Conservation (phyloP, 2,888 invertebrate species). For the Ophraella communa region DNA sequence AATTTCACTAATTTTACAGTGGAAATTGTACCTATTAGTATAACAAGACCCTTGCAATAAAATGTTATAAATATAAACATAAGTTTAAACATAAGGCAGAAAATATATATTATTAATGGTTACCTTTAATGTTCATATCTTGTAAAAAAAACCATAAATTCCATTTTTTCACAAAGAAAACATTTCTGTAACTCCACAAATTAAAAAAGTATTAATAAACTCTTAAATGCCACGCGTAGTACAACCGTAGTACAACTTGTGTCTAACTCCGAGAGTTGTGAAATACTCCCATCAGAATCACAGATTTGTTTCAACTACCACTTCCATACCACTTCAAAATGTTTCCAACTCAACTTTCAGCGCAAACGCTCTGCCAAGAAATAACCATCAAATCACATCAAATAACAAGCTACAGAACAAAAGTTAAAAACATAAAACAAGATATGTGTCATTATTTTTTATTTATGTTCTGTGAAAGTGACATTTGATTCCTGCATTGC, state of each 20-base stretch:
- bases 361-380: conserved; percentile 20
- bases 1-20: not conserved
- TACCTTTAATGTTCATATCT: conserved; percentile 19
- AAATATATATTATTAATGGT: too few relatives aligned
- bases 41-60: not conserved
- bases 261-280: not conserved
- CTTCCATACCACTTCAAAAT: not conserved
- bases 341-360: conserved; percentile 6
- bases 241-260: conserved; percentile 10
- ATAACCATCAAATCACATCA: too few relatives aligned
- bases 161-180: conserved; percentile 10
- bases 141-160: conserved; percentile 10
- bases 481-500: not conserved
- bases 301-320: conserved; percentile 11
- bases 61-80: not conserved
- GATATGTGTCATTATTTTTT: not conserved
- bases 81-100: not conserved
- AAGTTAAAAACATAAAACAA: conserved; percentile 4
- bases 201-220: conserved; percentile 3
- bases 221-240: conserved; percentile 18
- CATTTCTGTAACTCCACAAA: conserved; percentile 2
- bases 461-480: too few relatives aligned
- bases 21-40: not conserved
- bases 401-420: too few relatives aligned
- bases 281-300: not conserved